These are phyloP conservation scores for Coremacera marginata DNA, from an alignment of 2,888 invertebrate species.

Conservation along the genomic window DNA sequence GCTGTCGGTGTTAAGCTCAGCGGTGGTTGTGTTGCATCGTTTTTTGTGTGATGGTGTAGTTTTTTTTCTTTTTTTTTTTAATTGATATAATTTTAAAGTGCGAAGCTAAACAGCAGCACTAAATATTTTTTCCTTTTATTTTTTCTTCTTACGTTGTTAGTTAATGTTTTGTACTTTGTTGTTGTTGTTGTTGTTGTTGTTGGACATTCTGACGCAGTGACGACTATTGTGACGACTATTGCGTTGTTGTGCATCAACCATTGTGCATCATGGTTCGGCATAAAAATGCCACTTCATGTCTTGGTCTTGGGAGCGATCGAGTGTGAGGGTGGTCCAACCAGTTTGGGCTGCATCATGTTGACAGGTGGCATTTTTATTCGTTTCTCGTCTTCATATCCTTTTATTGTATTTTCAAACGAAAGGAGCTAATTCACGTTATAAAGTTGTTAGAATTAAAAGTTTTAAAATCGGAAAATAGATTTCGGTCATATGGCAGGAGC, in stretches of 20 bases:
- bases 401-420: too few species aligned
- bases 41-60: background rate
- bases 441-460: too few species aligned
- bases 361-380: conserved; percentile 22
- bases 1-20: background rate
- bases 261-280: conserved; percentile 32
- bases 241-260: conserved; percentile 54
- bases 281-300: conserved; percentile 12
- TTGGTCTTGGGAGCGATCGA: background rate
- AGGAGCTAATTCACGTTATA: too few species aligned
- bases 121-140: conserved; percentile 26
- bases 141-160: conserved; percentile 22
- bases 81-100: conserved; percentile 62
- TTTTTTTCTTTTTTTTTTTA: conserved; percentile 34
- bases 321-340: conserved; percentile 8
- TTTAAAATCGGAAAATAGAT: too few species aligned
- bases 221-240: conserved; percentile 48
- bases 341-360: conserved; percentile 11
- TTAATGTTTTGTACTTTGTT: conserved; percentile 26
- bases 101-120: conserved; percentile 58
- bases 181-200: conserved; percentile 40
- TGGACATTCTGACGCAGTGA: conserved; percentile 30
- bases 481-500: too few species aligned
- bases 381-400: too few species aligned
- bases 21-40: background rate